Base-by-base conservation (phyloP, 1,140 invertebrate genomes). In the Trachelipus rathkii region DNA sequence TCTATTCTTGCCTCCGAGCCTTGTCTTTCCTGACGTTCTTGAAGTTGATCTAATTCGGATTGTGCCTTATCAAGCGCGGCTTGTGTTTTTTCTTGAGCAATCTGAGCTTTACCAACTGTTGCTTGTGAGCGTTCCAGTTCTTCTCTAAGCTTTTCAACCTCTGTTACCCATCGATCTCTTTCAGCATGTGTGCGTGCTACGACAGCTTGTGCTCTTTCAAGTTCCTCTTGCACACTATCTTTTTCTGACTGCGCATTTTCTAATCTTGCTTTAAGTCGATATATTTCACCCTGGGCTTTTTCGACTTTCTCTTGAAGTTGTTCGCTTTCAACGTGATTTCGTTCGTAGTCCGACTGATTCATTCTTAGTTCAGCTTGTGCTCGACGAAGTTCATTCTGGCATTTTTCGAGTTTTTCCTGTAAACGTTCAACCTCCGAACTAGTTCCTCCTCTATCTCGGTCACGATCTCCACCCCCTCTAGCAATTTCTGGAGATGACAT, bases 171-270 rank as follows among this genome's bases (percentile, higher is more conserved):
- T 84, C 93, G 92, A 83, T 97, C 95, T 72, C 93, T 88, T 86
- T 97, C 95, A 19, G 91, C 91, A 84, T 95, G 93, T 76, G 95
- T 87, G 73, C 94, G 89, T 70, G 91, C 83, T 19, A 84, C 70
- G 8, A 81, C 80, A 66, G 73, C 77, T 75, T 83, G 82, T 8
- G 81, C 80, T 43, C 82, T 77, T 71, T 86, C 94, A 83, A 95
- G 91, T 85, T 96, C 94, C 83, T 96, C 94, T 72, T 94, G 92
- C 72, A 96, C 86, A 84, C 92, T 95, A 82, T 96, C 94, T 83
- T 95, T 93, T 86, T 97, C 95, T 73, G 92, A 92, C 87, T 96
- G 94, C 83, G 94, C 93, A 86, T 96, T 96, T 87, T 96, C 95
- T 82, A 97, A 87, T 84, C 94, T 92, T 13, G 95, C 95, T 85